Percentiles rank a stretch among this genome's conserved stretches.
phyloP scores from a whole-genome alignment of 2,113 vertebrate genomes.

The Galeopterus variegatus region DNA sequence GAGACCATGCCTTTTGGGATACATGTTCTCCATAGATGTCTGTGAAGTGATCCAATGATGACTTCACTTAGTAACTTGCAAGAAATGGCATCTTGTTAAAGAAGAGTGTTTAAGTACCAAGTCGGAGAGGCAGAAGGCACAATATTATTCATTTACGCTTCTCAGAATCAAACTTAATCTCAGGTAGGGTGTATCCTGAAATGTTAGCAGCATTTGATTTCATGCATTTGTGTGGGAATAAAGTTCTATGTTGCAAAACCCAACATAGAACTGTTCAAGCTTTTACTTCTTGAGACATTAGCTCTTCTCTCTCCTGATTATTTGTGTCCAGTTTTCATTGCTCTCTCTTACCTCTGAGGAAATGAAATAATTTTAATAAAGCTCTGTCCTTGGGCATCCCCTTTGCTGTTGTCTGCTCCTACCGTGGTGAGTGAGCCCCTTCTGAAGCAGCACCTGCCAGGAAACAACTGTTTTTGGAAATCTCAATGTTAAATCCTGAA shows the following conservation, averaged over 20 bases:
- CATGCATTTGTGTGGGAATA: neutral
- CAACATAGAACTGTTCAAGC: neutral
- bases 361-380: neutral
- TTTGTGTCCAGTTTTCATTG: neutral
- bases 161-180: slow-evolving; percentile 11
- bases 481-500: slow-evolving; percentile 70
- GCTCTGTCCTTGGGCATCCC: slow-evolving; percentile 7
- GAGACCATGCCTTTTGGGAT: neutral
- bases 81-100: neutral
- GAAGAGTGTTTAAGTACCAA: neutral
- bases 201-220: neutral
- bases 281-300: neutral
- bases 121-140: neutral
- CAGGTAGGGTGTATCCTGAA: neutral
- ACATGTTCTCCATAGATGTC: neutral
- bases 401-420: slow-evolving; percentile 56
- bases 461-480: slow-evolving; percentile 76
- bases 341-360: neutral
- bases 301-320: neutral
- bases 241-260: neutral
- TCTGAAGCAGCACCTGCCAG: slow-evolving; percentile 79
- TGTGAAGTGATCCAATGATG: neutral
- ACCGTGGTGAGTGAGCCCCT: slow-evolving; percentile 81
- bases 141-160: neutral
- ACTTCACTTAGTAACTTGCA: neutral